A percentile compares a stretch with the other conserved stretches of the same genome.
phyloP scores from a whole-genome alignment of 1,140 invertebrate species.

The Hypsibius dujardini region DNA sequence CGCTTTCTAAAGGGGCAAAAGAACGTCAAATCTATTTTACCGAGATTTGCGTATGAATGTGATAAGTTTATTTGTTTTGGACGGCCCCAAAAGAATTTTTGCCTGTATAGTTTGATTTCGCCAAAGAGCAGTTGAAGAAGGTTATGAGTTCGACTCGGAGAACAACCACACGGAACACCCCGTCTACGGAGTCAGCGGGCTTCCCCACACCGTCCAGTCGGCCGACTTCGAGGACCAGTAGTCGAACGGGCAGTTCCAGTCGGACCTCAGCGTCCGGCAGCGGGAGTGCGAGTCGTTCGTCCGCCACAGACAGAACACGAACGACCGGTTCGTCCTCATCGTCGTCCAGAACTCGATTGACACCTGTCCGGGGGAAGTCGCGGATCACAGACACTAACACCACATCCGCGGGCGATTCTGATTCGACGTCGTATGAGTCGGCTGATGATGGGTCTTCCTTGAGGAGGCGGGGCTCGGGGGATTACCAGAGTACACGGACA shows the following conservation, averaged over 20 bases:
- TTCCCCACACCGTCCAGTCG: neutral
- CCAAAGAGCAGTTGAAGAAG: conserved; percentile 5
- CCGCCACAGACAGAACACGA: neutral
- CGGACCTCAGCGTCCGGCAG: neutral
- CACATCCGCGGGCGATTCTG: too few relatives aligned
- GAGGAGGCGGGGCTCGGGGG: too few relatives aligned
- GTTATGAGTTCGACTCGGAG: neutral
- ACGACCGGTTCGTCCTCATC: too few relatives aligned
- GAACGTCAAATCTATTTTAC: too few relatives aligned
- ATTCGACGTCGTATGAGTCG: too few relatives aligned
- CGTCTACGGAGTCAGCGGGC: neutral
- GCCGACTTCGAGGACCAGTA: neutral
- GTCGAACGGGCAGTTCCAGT: neutral
- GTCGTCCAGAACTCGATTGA: too few relatives aligned
- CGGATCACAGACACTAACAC: too few relatives aligned
- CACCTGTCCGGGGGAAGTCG: too few relatives aligned
- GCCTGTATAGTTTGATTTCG: conserved; percentile 5
- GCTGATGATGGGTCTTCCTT: too few relatives aligned
- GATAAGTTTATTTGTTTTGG: neutral
- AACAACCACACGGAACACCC: neutral
- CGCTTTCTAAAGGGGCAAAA: neutral
- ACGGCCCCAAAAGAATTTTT: neutral
- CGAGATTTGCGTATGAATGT: too few relatives aligned
- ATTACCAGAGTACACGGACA: too few relatives aligned
- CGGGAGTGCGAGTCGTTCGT: neutral